These are phyloP conservation scores for Arrhamphus sclerolepis DNA, from an alignment of 2,797 vertebrate species.

Conservation along the genomic window DNA sequence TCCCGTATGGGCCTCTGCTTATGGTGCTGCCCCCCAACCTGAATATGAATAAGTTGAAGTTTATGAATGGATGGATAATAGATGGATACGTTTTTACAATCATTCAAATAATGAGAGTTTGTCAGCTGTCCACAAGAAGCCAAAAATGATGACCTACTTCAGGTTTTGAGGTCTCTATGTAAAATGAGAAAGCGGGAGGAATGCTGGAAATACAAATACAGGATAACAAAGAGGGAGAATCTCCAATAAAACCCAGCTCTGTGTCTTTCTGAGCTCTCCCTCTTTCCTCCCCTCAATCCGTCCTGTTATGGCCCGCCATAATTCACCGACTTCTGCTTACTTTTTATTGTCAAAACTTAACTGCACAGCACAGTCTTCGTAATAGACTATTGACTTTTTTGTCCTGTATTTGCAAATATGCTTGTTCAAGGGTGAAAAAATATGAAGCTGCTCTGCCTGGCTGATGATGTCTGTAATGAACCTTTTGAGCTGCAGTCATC, in stretches of 20 bases:
- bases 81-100: no score
- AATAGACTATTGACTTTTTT: slow-evolving; percentile 55
- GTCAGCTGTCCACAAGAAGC: slow-evolving; percentile 1
- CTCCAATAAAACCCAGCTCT: no score
- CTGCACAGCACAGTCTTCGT: slow-evolving; percentile 15
- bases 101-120: background rate
- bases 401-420: slow-evolving; percentile 45
- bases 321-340: slow-evolving; percentile 26
- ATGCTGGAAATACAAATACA: no score
- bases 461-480: slow-evolving; percentile 21
- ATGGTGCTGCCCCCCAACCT: no score
- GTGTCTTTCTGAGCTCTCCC: no score
- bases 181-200: no score
- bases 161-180: no score
- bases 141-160: background rate
- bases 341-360: slow-evolving; percentile 23
- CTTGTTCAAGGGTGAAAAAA: slow-evolving; percentile 35
- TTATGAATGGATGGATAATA: no score
- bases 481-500: slow-evolving; percentile 9
- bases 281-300: background rate
- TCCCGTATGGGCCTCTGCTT: no score
- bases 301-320: slow-evolving; percentile 1
- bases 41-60: no score
- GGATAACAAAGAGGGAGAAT: no score
- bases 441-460: background rate